Evolutionary conservation across 1,140 invertebrate genomes (phyloP).

Genomic region (Oryctes rhinoceros): DNA sequence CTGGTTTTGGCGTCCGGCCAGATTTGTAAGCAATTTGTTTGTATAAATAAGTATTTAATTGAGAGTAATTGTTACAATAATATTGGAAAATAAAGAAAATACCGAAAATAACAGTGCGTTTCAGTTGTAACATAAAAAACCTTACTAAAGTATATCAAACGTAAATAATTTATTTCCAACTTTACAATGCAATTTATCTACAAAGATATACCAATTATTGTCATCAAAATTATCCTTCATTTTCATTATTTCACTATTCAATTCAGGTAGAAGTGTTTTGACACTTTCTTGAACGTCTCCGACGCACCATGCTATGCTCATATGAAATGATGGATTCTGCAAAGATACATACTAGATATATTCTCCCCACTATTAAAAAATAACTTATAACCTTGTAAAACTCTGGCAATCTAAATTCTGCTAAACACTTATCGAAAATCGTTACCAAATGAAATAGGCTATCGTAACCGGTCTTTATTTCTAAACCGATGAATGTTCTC

Average conservation of each 20-base stretch:
- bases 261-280: constrained; percentile 58
- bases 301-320: constrained; percentile 73
- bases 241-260: constrained; percentile 60
- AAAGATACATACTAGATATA: constrained; percentile 55
- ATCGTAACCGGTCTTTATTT: constrained; percentile 64
- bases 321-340: constrained; percentile 76
- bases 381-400: constrained; percentile 68
- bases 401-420: constrained; percentile 71
- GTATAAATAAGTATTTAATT: constrained; percentile 28
- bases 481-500: constrained; percentile 76
- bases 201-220: constrained; percentile 56
- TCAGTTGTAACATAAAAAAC: constrained; percentile 63
- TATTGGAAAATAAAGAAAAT: not conserved
- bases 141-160: constrained; percentile 48
- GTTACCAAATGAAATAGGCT: constrained; percentile 64
- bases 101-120: not conserved
- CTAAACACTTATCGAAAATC: constrained; percentile 68
- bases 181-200: constrained; percentile 60
- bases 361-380: not conserved
- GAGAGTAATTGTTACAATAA: not conserved
- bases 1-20: constrained; percentile 86
- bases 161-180: constrained; percentile 63
- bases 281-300: constrained; percentile 67
- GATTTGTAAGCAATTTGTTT: constrained; percentile 73
- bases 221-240: constrained; percentile 55